phyloP scores from a whole-genome alignment of 2,113 vertebrate species.

The Hypomesus transpacificus region DNA sequence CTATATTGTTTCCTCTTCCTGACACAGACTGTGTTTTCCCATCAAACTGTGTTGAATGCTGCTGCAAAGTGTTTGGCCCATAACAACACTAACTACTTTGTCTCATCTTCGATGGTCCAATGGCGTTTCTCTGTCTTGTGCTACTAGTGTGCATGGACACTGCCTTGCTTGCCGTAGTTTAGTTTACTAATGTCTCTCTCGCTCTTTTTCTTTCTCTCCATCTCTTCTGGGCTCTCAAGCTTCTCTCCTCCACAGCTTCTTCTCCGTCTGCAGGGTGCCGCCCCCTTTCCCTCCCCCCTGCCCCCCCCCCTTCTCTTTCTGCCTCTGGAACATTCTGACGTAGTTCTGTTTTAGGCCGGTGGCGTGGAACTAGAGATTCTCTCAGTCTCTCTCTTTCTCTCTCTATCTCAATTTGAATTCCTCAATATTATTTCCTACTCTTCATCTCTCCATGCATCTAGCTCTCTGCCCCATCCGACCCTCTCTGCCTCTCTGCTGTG shows the following conservation, averaged over 20 bases:
- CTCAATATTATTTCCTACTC: too few relatives aligned
- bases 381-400: constrained; percentile 28
- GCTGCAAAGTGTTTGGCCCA: too few relatives aligned
- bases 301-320: constrained; percentile 66
- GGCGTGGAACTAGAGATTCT: constrained; percentile 90
- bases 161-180: constrained; percentile 1
- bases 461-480: constrained; percentile 47
- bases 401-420: not conserved
- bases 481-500: too few relatives aligned
- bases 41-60: too few relatives aligned
- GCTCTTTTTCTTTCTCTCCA: not conserved
- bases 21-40: too few relatives aligned
- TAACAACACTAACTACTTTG: too few relatives aligned
- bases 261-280: constrained; percentile 66
- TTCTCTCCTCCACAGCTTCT: constrained; percentile 76
- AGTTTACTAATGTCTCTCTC: constrained; percentile 4
- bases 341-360: constrained; percentile 97
- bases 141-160: not conserved
- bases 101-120: not conserved
- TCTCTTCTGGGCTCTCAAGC: constrained; percentile 33
- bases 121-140: not conserved
- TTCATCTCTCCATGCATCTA: too few relatives aligned
- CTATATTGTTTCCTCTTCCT: too few relatives aligned
- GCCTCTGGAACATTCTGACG: constrained; percentile 90
- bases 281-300: constrained; percentile 9